Evolutionary conservation across 2,888 invertebrate genomes (phyloP).

Genomic region (Phalangium opilio): DNA sequence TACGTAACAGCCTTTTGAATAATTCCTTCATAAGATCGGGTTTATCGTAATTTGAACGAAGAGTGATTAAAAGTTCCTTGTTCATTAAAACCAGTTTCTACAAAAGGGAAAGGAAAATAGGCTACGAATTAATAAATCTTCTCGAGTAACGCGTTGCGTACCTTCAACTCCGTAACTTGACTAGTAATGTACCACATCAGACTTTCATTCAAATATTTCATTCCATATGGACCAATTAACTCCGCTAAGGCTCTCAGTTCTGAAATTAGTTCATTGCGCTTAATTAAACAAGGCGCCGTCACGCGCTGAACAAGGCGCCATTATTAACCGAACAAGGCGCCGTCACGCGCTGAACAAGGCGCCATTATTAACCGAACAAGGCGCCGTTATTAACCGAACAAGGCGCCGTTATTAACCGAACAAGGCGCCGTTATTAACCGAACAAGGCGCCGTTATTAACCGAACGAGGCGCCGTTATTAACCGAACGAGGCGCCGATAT

Average conservation of each 20-base stretch:
- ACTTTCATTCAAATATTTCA: constrained; percentile 89
- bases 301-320: no score
- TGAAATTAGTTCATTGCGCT: constrained; percentile 12
- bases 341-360: no score
- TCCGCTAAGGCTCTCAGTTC: constrained; percentile 88
- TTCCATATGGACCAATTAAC: constrained; percentile 94
- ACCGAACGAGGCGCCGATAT: no score
- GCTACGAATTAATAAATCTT: no score
- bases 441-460: no score
- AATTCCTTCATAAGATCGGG: constrained; percentile 97
- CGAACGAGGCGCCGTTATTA: no score
- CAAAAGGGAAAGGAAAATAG: constrained; percentile 13
- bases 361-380: no score
- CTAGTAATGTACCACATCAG: constrained; percentile 97
- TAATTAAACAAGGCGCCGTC: no score
- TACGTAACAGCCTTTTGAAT: constrained; percentile 62
- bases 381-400: no score
- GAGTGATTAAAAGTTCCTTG: constrained; percentile 73
- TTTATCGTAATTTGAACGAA: constrained; percentile 94
- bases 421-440: no score
- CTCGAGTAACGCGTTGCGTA: constrained; percentile 11
- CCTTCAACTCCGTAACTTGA: constrained; percentile 89
- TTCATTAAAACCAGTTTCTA: constrained; percentile 68
- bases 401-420: no score
- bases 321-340: no score